These are phyloP conservation scores for Itoplectis maculator DNA, from an alignment of 2,888 invertebrate species.

Conservation along the genomic window DNA sequence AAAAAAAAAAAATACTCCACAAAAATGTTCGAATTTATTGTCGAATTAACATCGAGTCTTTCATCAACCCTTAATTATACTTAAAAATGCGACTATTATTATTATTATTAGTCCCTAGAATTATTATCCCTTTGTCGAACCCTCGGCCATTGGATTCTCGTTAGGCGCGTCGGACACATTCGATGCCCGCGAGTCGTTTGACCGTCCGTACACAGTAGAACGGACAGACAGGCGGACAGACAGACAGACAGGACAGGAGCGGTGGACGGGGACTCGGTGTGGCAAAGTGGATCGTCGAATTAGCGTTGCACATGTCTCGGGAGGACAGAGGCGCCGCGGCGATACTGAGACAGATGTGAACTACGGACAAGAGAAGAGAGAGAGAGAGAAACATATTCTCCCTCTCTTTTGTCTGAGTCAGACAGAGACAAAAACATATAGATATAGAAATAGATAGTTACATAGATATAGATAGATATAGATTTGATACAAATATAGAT, in stretches of 20 bases:
- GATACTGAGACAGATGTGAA: background rate
- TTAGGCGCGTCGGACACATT: background rate
- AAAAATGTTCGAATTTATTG: too few species aligned
- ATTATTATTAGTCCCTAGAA: background rate
- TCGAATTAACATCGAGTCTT: too few species aligned
- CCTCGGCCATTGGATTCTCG: slow-evolving; percentile 31
- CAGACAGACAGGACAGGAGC: background rate
- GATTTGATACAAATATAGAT: too few species aligned
- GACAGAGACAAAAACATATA: too few species aligned
- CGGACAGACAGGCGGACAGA: background rate
- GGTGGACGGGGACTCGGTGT: background rate
- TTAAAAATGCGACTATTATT: too few species aligned
- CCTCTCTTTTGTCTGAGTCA: too few species aligned
- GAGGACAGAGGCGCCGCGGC: background rate
- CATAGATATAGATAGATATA: too few species aligned
- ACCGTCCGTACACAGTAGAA: background rate
- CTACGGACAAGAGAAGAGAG: too few species aligned
- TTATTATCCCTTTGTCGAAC: slow-evolving; percentile 6
- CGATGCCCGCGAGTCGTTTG: slow-evolving; percentile 2
- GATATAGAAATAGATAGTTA: too few species aligned
- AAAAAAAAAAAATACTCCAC: too few species aligned
- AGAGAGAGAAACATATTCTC: too few species aligned
- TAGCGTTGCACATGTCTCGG: slow-evolving; percentile 4
- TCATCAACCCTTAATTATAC: too few species aligned
- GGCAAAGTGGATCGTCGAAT: slow-evolving; percentile 43